Base-by-base conservation (phyloP, 1,140 invertebrate genomes). In the Oscheius sp. region DNA sequence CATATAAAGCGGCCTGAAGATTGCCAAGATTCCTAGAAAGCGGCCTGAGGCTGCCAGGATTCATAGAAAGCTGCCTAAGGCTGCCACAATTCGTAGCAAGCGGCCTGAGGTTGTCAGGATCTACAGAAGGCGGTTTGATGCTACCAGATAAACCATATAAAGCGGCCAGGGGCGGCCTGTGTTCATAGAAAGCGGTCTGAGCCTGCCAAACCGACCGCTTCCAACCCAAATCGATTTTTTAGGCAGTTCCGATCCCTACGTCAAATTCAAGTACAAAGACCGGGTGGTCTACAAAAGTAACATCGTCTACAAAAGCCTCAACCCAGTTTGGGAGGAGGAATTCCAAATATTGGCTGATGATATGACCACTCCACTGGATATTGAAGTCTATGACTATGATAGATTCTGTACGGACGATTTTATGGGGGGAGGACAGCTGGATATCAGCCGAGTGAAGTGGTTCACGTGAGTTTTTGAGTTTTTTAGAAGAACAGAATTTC, bases 401-500 rank as follows among this genome's bases (percentile, higher is more conserved):
- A 95, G 94, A 90, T 95, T 94, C 32, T 89, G 95, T 58, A 84
- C 93, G 87, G 96, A 99, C 86, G 96, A 99, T 87, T 96, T 95
- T 82, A 97, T 99, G 93, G 96, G 96, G 15, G 89, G 90, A 61
- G 91, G 92, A 2, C 88, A 89, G 58, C 85, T 99, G 71, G 92
- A 96, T 84, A 87, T 97, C 32, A 91, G 91, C 3, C 88, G 89
- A 72, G 84, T 98, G 65, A 92, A 95, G 77, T 86, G 95, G 29
- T 91, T 91, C 75, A 90, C 86, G 89, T 90, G 85, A 86, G 86
- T 81, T 49, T 23, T 42, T 42, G 26, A 46, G 32, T 64, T 26
- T 15, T 68, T 68, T 71, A 38, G 36, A 32, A 20, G 49, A 55
- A 23, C 26, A 34, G 65, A 55, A 49, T 38, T 67, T 52, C 65